phyloP scores from a whole-genome alignment of 2,797 vertebrate species.

The Catharus ustulatus region DNA sequence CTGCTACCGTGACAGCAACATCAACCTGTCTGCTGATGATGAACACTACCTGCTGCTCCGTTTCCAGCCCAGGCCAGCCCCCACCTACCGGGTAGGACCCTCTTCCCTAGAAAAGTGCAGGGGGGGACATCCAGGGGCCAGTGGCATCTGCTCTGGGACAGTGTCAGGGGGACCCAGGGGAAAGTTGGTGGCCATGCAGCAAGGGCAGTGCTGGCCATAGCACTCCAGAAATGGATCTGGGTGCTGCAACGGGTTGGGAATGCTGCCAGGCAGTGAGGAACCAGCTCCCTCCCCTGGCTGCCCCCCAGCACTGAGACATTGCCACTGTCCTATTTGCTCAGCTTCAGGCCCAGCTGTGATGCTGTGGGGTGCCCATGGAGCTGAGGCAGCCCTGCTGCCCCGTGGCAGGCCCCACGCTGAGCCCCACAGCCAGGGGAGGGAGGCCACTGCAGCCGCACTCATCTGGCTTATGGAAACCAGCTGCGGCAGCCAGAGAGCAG shows the following conservation, averaged over 20 bases:
- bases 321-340: accelerated
- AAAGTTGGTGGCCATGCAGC: not conserved
- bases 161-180: not conserved
- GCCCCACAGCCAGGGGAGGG: not conserved
- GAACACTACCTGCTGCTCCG: constrained; percentile 60
- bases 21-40: constrained; percentile 71
- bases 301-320: not conserved
- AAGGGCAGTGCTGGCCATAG: not conserved
- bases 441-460: not conserved
- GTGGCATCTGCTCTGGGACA: not conserved
- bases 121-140: not conserved
- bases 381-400: not conserved
- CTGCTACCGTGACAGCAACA: constrained; percentile 78
- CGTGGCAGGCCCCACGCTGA: not conserved
- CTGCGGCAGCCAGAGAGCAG: constrained; percentile 25
- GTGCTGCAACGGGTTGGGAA: not conserved
- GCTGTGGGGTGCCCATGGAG: not conserved
- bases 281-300: not conserved
- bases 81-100: constrained; percentile 79
- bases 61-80: constrained; percentile 48
- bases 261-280: not conserved
- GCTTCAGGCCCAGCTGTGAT: accelerated
- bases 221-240: not conserved
- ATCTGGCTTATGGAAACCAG: constrained; percentile 62
- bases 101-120: not conserved